A percentile compares a stretch with the other conserved stretches of the same genome.
Evolutionary conservation across 2,888 invertebrate genomes (phyloP).

Genomic region (Erpobdella octoculata): DNA sequence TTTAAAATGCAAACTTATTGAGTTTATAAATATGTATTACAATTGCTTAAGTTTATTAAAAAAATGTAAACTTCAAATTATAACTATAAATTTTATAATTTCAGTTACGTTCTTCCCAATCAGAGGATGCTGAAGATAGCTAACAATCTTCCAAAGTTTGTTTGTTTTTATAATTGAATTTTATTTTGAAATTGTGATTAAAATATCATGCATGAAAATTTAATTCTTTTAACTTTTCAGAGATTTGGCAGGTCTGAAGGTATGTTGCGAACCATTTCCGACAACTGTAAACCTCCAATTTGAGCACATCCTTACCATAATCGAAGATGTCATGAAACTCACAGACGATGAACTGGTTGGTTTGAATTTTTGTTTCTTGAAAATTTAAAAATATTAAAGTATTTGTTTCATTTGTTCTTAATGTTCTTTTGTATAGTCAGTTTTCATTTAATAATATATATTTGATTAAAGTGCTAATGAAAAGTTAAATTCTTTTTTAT

Average conservation of each 20-base stretch:
- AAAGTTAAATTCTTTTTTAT: too few species aligned
- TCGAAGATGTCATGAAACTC: constrained; percentile 55
- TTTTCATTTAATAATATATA: too few species aligned
- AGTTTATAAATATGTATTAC: too few species aligned
- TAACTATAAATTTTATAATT: constrained; percentile 37
- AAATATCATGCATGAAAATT: too few species aligned
- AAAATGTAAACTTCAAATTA: background rate
- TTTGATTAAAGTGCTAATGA: too few species aligned
- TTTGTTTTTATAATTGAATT: constrained; percentile 12
- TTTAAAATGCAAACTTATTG: too few species aligned
- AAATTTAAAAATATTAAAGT: too few species aligned
- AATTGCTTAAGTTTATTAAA: too few species aligned
- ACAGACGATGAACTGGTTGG: background rate
- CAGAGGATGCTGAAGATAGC: constrained; percentile 87
- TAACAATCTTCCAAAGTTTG: constrained; percentile 66
- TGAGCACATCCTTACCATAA: constrained; percentile 58
- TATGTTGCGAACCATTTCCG: constrained; percentile 87
- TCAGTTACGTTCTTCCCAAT: constrained; percentile 81
- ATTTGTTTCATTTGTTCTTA: too few species aligned
- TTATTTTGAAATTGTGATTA: too few species aligned
- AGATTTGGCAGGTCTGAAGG: constrained; percentile 83
- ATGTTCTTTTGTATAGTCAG: too few species aligned
- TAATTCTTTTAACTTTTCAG: too few species aligned
- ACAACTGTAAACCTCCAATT: constrained; percentile 62
- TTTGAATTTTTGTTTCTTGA: background rate